Conservation (phyloP, 2,888 invertebrate genomes). For the Stenolophus ochropezus region DNA sequence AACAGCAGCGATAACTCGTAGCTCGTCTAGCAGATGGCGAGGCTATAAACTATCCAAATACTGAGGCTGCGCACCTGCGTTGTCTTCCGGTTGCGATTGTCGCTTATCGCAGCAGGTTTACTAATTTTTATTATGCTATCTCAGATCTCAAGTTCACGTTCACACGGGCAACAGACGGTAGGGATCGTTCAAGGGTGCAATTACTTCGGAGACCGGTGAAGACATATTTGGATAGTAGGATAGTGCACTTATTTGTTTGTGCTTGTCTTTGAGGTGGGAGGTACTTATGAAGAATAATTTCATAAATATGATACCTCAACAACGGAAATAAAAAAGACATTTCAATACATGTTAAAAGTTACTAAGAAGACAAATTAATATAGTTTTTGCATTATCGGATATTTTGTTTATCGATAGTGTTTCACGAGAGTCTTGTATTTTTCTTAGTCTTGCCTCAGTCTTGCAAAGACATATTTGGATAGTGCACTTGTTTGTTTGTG, state of each 20-base stretch:
- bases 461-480: slow-evolving; percentile 15
- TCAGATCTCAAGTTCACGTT: slow-evolving; percentile 21
- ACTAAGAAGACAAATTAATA: too few species aligned
- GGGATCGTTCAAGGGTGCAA: background rate
- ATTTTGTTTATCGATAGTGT: too few species aligned
- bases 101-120: slow-evolving; percentile 36
- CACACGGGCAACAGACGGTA: slow-evolving; percentile 16
- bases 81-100: slow-evolving; percentile 41
- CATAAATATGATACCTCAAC: too few species aligned
- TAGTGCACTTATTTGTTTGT: background rate
- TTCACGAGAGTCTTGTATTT: too few species aligned
- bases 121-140: slow-evolving; percentile 47
- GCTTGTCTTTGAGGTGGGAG: background rate
- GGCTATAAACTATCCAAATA: slow-evolving; percentile 47
- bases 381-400: too few species aligned
- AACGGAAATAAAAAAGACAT: too few species aligned
- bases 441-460: too few species aligned
- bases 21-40: slow-evolving; percentile 42
- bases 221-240: slow-evolving; percentile 30
- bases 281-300: background rate
- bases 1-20: slow-evolving; percentile 27
- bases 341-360: too few species aligned
- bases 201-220: background rate
- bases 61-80: slow-evolving; percentile 26
- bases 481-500: background rate